Percentiles rank a stretch among this genome's conserved stretches.
Conservation (phyloP, 2,797 vertebrate species). For the Sebastes baramenuke region DNA sequence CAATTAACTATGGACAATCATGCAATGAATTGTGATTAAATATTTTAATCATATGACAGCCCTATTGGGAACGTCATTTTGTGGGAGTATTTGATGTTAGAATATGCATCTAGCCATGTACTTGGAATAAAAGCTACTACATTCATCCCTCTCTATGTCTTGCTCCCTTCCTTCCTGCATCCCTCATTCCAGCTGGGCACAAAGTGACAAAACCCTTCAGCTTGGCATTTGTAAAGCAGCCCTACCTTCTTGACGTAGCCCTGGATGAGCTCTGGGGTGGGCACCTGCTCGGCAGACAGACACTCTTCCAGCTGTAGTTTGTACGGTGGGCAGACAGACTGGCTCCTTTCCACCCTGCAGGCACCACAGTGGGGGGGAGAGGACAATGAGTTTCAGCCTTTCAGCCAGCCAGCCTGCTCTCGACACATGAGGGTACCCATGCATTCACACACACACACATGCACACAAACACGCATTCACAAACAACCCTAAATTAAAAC, state of each 20-base stretch:
- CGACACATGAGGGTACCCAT: neutral
- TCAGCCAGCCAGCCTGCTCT: slow-evolving; percentile 6
- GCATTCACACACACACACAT: slow-evolving; percentile 9
- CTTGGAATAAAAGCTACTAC: neutral
- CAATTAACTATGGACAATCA: too few relatives aligned
- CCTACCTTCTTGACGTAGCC: slow-evolving; percentile 96
- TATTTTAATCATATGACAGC: too few relatives aligned
- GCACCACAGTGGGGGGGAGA: slow-evolving; percentile 35
- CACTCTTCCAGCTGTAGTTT: slow-evolving; percentile 91
- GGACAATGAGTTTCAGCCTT: slow-evolving; percentile 51
- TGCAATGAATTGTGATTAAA: too few relatives aligned
- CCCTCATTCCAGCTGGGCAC: slow-evolving; percentile 13
- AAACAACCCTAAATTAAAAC: neutral
- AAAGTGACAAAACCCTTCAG: slow-evolving; percentile 15
- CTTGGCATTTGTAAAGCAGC: slow-evolving; percentile 22
- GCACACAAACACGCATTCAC: slow-evolving; percentile 27
- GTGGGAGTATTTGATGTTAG: neutral
- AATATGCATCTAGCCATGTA: neutral
- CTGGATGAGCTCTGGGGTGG: slow-evolving; percentile 90
- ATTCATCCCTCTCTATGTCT: neutral
- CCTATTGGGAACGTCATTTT: too few relatives aligned
- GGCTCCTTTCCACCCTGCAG: slow-evolving; percentile 86
- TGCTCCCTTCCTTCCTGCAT: neutral
- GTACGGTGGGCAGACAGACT: slow-evolving; percentile 81
- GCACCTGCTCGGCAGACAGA: slow-evolving; percentile 86